Evolutionary conservation across 2,888 invertebrate species (phyloP).

Genomic region (Oscheius sp.): DNA sequence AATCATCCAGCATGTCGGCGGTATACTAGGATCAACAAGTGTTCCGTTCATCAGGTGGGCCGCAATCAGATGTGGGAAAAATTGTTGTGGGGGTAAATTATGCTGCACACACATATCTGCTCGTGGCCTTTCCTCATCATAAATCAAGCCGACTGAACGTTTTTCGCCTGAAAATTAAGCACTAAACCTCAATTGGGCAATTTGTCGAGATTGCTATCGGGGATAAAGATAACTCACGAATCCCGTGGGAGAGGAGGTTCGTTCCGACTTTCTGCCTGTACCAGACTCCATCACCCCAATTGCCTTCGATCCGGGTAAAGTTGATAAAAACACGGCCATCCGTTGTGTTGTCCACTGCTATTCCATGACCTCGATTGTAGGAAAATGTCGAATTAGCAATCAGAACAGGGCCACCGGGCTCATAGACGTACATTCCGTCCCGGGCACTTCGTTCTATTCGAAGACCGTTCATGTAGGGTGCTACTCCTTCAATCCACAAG

Average conservation of each 20-base stretch:
- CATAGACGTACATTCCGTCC: constrained; percentile 90
- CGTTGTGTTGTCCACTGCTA: constrained; percentile 67
- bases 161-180: constrained; percentile 43
- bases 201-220: constrained; percentile 16
- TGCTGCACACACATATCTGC: constrained; percentile 68
- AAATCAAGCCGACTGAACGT: constrained; percentile 42
- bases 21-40: constrained; percentile 59
- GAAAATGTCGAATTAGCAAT: constrained; percentile 86
- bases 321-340: constrained; percentile 85
- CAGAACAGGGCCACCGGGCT: constrained; percentile 83
- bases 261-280: constrained; percentile 76
- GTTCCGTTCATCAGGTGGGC: constrained; percentile 67
- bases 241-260: constrained; percentile 47
- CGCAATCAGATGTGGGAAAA: constrained; percentile 70
- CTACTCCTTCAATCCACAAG: constrained; percentile 87
- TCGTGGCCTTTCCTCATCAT: constrained; percentile 65
- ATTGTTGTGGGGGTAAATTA: constrained; percentile 48
- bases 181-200: constrained; percentile 1
- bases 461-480: constrained; percentile 87
- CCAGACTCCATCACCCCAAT: constrained; percentile 90
- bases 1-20: constrained; percentile 68
- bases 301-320: constrained; percentile 84
- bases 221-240: constrained; percentile 31
- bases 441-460: constrained; percentile 88
- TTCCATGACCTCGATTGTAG: constrained; percentile 81